Percentiles rank a stretch among this genome's conserved stretches.
Conservation (phyloP, 2,888 invertebrate species). For the Julus scanicus region DNA sequence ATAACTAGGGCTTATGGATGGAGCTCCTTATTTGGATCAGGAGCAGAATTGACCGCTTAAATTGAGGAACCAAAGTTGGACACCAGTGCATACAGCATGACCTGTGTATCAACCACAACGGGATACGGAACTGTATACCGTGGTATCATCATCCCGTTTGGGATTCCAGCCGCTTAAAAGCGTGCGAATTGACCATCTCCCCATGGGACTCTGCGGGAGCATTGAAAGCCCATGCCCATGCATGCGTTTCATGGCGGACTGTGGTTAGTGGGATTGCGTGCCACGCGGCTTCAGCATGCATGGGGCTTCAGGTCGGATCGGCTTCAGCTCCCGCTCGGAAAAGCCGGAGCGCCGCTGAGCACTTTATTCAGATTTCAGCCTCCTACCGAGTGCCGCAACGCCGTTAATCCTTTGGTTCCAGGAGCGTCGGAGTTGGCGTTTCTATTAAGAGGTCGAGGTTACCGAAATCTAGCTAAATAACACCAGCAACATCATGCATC, state of each 20-base stretch:
- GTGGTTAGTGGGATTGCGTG: not conserved
- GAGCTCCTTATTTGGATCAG: no score
- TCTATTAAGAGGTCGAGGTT: not conserved
- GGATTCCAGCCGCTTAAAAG: conserved; percentile 35
- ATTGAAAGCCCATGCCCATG: not conserved
- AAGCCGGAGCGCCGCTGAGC: not conserved
- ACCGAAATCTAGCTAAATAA: not conserved
- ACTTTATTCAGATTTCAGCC: conserved; percentile 34
- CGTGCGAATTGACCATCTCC: conserved; percentile 12
- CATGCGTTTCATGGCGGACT: not conserved
- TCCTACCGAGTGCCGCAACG: not conserved
- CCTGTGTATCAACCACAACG: not conserved
- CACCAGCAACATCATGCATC: not conserved
- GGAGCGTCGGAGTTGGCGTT: not conserved
- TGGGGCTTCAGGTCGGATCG: not conserved
- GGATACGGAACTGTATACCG: not conserved
- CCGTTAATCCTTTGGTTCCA: conserved; percentile 32
- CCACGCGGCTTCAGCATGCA: not conserved
- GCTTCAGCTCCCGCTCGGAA: not conserved
- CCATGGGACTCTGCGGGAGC: not conserved
- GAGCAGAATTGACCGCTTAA: no score
- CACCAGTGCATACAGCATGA: no score
- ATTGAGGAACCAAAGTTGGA: no score
- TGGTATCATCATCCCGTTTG: not conserved
- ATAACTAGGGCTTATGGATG: no score